A percentile compares a stretch with the other conserved stretches of the same genome.
Conservation (phyloP, 2,113 vertebrate species). For the Butorides virescens region DNA sequence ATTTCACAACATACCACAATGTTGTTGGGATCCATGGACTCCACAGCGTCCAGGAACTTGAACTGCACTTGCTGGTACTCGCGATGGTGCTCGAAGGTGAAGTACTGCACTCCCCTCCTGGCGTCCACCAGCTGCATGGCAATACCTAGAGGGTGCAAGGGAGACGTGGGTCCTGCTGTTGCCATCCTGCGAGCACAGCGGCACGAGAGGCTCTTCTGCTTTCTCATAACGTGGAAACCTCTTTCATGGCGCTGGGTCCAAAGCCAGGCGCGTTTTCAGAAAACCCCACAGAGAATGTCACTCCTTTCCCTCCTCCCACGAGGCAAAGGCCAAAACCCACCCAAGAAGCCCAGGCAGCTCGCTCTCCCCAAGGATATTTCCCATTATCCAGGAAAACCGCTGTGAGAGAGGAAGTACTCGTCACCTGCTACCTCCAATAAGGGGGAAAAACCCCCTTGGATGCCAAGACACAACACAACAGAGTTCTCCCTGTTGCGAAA, state of each 20-base stretch:
- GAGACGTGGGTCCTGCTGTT: background rate
- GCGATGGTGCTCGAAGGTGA: constrained; percentile 90
- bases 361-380: background rate
- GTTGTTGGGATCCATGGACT: constrained; percentile 98
- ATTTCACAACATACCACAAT: constrained; percentile 83
- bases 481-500: background rate
- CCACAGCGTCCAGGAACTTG: constrained; percentile 91
- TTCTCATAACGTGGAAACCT: background rate
- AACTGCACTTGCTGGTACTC: constrained; percentile 97
- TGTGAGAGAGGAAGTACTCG: background rate
- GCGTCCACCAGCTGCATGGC: constrained; percentile 89
- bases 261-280: rapidly evolving
- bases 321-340: background rate
- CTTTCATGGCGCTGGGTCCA: background rate
- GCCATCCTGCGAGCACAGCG: rapidly evolving
- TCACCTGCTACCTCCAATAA: background rate
- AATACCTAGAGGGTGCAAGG: constrained; percentile 74
- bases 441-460: background rate
- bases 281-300: background rate
- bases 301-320: background rate
- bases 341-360: background rate
- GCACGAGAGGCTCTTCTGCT: background rate
- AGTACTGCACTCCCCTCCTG: constrained; percentile 83
- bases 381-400: background rate
- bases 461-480: background rate